Base-by-base conservation (phyloP, 2,888 invertebrate genomes). In the Odontothrips loti region DNA sequence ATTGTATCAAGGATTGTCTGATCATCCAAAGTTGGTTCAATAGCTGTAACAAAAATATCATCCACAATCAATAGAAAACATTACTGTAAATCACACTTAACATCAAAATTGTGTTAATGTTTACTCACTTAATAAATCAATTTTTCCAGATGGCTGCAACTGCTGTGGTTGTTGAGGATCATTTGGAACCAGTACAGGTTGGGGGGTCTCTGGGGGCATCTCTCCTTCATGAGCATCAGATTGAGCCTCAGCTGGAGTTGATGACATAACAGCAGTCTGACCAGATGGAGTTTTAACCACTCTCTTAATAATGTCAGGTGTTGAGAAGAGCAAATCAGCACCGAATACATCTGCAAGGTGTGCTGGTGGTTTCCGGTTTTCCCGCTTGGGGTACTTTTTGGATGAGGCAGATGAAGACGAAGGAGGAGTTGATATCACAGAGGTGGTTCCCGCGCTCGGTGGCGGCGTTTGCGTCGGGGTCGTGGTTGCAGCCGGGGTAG, bases 241-340 rank as follows among this genome's bases (percentile, higher is more conserved):
- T 82, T 83, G 82, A n/a, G 82, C 82, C 80, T 83, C 58, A n/a
- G 79, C 17, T n/a, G 34, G 29, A 12, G 79, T 58, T 79, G 79
- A 43, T 10, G 81, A 51, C 0, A 68, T 80, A n/a, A 79, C 23
- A 27, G 27, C 23, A 27, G 27, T 3, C 23, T 27, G 68, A 23
- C 27, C 68, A 23, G 68, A 11, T 27, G 27, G 68, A n/a, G 81
- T 81, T 68, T 84, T 83, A 23, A 84, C 84, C 23, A 93, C 92
- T 84, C 93, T 89, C 84, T 93, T 89, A 82, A 94, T 93, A 81
- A 94, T 93, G 88, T 94, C 94, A 29, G 94, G 94, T 78, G 93
- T 92, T 10, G 94, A 94, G 86, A 94, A 94, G 82, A 94, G 87
- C 63, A 75, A 75, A 75, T 93, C 92, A 82, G 94, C 89, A 6